phyloP scores from a whole-genome alignment of 2,888 invertebrate species.

The Tipula lateralis region DNA sequence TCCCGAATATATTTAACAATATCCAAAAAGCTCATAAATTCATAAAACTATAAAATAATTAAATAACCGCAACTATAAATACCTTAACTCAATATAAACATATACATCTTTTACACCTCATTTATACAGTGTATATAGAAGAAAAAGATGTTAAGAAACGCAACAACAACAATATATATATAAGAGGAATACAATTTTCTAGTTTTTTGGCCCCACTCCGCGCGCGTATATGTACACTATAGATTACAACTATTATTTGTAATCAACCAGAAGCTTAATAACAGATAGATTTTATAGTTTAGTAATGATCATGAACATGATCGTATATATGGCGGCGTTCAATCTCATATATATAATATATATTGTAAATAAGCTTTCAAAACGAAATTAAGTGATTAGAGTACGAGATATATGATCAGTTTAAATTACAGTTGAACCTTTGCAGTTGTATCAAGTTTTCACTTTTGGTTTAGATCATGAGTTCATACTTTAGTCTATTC shows the following conservation, averaged over 20 bases:
- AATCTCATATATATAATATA: background rate
- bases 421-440: too few species aligned
- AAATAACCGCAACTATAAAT: background rate
- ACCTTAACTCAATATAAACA: background rate
- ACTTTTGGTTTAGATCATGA: too few species aligned
- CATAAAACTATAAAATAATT: slow-evolving; percentile 15
- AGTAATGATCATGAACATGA: background rate
- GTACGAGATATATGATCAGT: background rate
- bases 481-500: too few species aligned
- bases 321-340: too few species aligned
- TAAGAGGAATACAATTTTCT: background rate
- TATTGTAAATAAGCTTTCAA: background rate
- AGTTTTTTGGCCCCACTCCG: background rate
- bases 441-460: too few species aligned
- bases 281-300: background rate
- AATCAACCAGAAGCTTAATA: slow-evolving; percentile 19
- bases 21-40: background rate
- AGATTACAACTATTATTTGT: background rate
- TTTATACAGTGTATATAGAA: background rate
- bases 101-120: background rate
- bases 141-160: background rate
- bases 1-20: background rate
- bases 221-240: too few species aligned
- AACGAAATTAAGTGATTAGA: background rate
- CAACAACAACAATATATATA: background rate